phyloP scores from a whole-genome alignment of 2,888 invertebrate species.

The Euplagia quadripunctaria region DNA sequence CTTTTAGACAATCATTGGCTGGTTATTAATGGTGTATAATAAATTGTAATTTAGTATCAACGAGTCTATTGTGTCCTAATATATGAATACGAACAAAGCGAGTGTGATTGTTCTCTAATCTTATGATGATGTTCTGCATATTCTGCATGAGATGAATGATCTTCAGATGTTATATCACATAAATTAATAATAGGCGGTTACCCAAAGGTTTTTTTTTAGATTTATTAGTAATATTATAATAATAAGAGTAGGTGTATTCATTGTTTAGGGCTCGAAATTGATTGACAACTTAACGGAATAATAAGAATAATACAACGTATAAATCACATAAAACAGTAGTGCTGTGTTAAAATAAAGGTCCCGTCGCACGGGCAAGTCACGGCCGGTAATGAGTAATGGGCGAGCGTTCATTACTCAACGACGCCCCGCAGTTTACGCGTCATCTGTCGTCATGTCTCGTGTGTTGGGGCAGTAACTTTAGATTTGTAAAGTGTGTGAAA shows the following conservation, averaged over 20 bases:
- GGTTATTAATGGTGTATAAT: neutral
- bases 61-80: slow-evolving; percentile 12
- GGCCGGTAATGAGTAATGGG: slow-evolving; percentile 74
- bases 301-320: slow-evolving; percentile 57
- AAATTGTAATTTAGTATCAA: slow-evolving; percentile 6
- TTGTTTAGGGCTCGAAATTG: slow-evolving; percentile 18
- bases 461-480: slow-evolving; percentile 52
- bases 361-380: slow-evolving; percentile 73
- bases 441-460: slow-evolving; percentile 73
- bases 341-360: slow-evolving; percentile 71
- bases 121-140: slow-evolving; percentile 9
- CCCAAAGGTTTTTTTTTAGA: neutral
- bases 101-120: neutral
- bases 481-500: slow-evolving; percentile 52
- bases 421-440: slow-evolving; percentile 77
- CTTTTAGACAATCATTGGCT: slow-evolving; percentile 7
- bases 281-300: slow-evolving; percentile 56
- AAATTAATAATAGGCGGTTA: neutral
- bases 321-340: slow-evolving; percentile 69
- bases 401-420: slow-evolving; percentile 78
- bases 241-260: slow-evolving; percentile 2
- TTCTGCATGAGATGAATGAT: neutral
- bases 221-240: neutral
- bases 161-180: neutral
- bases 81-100: slow-evolving; percentile 9